Percentiles rank a stretch among this genome's conserved stretches.
phyloP scores from a whole-genome alignment of 2,113 vertebrate genomes.

The Calypte anna region DNA sequence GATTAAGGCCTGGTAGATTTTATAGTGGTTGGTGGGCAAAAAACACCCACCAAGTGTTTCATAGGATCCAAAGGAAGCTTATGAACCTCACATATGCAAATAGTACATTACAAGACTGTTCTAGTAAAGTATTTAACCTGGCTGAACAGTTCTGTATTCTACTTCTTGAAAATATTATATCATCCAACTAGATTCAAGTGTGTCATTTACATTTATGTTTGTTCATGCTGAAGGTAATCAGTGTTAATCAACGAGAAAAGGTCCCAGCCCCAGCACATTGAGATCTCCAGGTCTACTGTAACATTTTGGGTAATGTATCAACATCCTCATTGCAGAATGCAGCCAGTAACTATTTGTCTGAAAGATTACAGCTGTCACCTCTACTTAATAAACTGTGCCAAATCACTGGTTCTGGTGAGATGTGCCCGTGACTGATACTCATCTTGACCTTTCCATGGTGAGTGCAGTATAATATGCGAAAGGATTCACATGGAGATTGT shows the following conservation, averaged over 20 bases:
- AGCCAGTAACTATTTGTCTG: background rate
- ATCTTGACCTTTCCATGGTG: background rate
- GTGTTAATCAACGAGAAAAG: background rate
- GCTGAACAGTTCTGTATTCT: background rate
- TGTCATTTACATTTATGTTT: background rate
- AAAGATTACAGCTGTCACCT: background rate
- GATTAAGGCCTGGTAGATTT: background rate
- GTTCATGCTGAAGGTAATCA: background rate
- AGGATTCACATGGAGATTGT: background rate
- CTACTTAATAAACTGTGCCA: background rate
- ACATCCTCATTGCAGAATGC: background rate
- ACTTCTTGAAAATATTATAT: background rate
- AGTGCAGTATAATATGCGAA: background rate
- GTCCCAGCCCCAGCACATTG: background rate
- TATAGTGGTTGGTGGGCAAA: background rate
- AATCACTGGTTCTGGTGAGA: background rate
- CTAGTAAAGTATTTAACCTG: background rate
- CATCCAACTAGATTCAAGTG: background rate
- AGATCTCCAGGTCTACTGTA: background rate
- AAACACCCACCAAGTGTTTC: background rate
- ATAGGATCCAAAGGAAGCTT: background rate
- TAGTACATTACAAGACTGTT: accelerated
- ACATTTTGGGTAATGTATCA: accelerated
- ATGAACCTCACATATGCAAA: background rate
- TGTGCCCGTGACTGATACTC: background rate